A percentile compares a stretch with the other conserved stretches of the same genome.
Conservation (phyloP, 2,113 vertebrate genomes). For the Neotoma lepida region DNA sequence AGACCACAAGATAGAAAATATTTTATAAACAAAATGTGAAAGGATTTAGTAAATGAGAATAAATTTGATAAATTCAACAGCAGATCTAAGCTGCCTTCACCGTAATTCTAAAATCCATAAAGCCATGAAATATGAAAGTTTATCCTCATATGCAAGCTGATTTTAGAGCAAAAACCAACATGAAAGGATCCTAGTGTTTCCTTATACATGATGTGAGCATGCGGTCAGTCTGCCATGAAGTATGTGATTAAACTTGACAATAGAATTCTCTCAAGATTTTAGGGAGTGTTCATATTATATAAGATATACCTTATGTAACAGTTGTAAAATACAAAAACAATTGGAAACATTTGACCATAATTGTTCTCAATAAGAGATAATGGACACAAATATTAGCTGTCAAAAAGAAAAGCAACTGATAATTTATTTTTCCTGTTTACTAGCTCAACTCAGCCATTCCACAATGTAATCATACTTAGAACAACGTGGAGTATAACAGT, state of each 20-base stretch:
- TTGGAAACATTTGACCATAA: background rate
- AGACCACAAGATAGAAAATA: constrained; percentile 27
- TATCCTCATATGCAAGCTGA: constrained; percentile 33
- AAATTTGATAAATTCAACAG: constrained; percentile 34
- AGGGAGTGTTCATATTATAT: background rate
- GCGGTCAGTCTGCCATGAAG: background rate
- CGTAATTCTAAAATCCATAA: constrained; percentile 41
- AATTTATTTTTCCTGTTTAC: background rate
- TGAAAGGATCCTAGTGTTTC: background rate
- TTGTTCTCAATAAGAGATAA: background rate
- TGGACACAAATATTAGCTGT: background rate
- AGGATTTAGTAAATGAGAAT: constrained; percentile 28
- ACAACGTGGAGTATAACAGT: background rate
- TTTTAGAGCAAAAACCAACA: constrained; percentile 43
- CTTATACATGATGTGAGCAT: background rate
- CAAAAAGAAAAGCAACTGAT: background rate
- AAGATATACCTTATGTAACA: background rate
- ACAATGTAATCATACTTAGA: background rate
- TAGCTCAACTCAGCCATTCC: background rate
- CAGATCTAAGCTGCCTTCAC: constrained; percentile 42
- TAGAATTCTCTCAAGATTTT: constrained; percentile 31
- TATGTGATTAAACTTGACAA: background rate
- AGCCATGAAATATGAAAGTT: constrained; percentile 42
- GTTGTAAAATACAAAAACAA: background rate
- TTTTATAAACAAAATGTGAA: constrained; percentile 46